Percentiles rank a stretch among this genome's conserved stretches.
These are phyloP conservation scores for Odontamblyopus lacepedii DNA, from an alignment of 2,797 vertebrate species.

Conservation along the genomic window DNA sequence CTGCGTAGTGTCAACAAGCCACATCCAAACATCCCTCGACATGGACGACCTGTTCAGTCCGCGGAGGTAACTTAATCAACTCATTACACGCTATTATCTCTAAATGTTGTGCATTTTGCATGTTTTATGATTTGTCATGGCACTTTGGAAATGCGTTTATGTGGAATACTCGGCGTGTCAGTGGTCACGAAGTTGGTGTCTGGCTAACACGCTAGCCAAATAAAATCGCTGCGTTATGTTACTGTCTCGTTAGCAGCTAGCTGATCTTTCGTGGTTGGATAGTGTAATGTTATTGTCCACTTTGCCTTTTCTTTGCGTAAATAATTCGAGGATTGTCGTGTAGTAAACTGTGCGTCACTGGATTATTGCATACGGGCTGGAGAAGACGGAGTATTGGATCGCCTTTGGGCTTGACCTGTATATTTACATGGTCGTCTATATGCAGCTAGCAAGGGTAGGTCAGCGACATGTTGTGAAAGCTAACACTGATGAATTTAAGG, in stretches of 20 bases:
- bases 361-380: constrained; percentile 14
- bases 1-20: constrained; percentile 84
- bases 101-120: background rate
- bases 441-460: constrained; percentile 23
- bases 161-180: constrained; percentile 59
- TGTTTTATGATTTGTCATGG: background rate
- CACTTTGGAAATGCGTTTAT: constrained; percentile 37
- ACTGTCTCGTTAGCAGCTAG: constrained; percentile 64
- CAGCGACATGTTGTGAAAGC: constrained; percentile 54
- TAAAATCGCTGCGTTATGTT: constrained; percentile 48
- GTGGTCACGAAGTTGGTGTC: constrained; percentile 73
- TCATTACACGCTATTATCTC: constrained; percentile 15
- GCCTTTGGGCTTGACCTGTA: constrained; percentile 20
- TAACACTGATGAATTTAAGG: constrained; percentile 37
- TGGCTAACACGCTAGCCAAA: constrained; percentile 74
- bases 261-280: constrained; percentile 21
- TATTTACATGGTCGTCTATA: constrained; percentile 33
- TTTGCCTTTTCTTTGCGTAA: constrained; percentile 2
- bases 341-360: constrained; percentile 2
- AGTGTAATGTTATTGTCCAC: background rate
- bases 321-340: background rate
- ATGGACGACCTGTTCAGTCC: constrained; percentile 97
- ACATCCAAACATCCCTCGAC: constrained; percentile 82
- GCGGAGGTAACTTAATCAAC: constrained; percentile 89
- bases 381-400: constrained; percentile 24